These are phyloP conservation scores for Sarcophaga carnaria DNA, from an alignment of 2,888 invertebrate species.

Conservation along the genomic window DNA sequence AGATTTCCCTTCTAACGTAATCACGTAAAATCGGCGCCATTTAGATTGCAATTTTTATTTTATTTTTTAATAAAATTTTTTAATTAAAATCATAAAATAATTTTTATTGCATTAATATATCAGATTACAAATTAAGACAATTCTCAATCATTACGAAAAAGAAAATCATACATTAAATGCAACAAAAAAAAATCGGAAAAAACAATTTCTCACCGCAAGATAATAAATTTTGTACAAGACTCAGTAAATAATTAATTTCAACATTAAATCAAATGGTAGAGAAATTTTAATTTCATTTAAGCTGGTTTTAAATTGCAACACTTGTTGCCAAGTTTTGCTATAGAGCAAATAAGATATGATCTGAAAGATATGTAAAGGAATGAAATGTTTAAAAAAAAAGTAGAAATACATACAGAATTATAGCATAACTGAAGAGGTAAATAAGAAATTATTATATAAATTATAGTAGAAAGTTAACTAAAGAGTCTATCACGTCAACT, in stretches of 20 bases:
- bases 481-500: no score
- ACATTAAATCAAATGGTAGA: conserved; percentile 35
- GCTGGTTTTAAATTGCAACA: conserved; percentile 8
- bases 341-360: conserved; percentile 2
- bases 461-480: no score
- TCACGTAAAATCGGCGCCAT: not conserved
- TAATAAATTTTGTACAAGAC: conserved; percentile 25
- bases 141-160: not conserved
- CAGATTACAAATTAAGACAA: not conserved
- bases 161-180: not conserved
- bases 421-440: no score
- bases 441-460: no score
- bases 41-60: not conserved
- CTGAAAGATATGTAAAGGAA: not conserved
- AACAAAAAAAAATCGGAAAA: not conserved
- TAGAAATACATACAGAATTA: no score
- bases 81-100: not conserved
- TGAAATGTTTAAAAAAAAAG: not conserved
- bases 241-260: conserved; percentile 40
- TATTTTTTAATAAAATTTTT: not conserved
- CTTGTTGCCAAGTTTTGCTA: conserved; percentile 6
- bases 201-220: not conserved
- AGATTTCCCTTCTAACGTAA: not conserved
- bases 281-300: conserved; percentile 25
- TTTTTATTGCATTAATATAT: not conserved